phyloP scores from a whole-genome alignment of 2,113 vertebrate species.

The Coreoperca whiteheadi region DNA sequence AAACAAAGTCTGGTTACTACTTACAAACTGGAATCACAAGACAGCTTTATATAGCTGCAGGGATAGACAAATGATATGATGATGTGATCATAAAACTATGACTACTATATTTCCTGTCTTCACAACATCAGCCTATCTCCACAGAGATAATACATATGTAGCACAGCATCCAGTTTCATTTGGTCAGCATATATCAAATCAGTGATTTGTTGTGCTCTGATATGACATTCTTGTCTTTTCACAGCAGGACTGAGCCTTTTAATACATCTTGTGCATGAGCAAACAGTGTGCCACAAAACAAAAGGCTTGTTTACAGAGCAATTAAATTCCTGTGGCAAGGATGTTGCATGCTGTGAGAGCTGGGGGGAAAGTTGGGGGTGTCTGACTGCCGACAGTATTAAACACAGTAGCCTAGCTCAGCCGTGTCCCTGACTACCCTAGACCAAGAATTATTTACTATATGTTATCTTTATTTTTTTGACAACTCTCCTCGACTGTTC shows the following conservation, averaged over 20 bases:
- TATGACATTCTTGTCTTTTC: slow-evolving; percentile 57
- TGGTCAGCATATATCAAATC: slow-evolving; percentile 53
- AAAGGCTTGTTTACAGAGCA: slow-evolving; percentile 80
- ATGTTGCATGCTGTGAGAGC: slow-evolving; percentile 78
- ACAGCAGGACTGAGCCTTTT: slow-evolving; percentile 63
- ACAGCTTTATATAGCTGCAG: slow-evolving; percentile 42
- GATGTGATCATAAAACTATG: slow-evolving; percentile 48
- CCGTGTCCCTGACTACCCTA: slow-evolving; percentile 38
- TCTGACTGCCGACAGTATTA: slow-evolving; percentile 60
- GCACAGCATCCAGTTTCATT: slow-evolving; percentile 39
- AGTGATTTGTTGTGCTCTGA: slow-evolving; percentile 52
- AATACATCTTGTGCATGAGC: slow-evolving; percentile 70
- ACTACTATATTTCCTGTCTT: slow-evolving; percentile 52
- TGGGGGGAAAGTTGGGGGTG: slow-evolving; percentile 54
- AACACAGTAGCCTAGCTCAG: slow-evolving; percentile 52
- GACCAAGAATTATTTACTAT: slow-evolving; percentile 25
- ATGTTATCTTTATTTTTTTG: slow-evolving; percentile 28
- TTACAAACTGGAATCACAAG: slow-evolving; percentile 48
- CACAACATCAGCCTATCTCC: slow-evolving; percentile 24
- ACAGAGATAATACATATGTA: slow-evolving; percentile 24
- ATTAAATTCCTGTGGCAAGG: slow-evolving; percentile 83
- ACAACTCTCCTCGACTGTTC: background rate
- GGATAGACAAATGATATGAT: slow-evolving; percentile 47
- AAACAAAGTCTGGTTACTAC: slow-evolving; percentile 58
- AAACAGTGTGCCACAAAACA: slow-evolving; percentile 75